phyloP scores from a whole-genome alignment of 2,113 vertebrate genomes.

The Periophthalmodon schlosseri region DNA sequence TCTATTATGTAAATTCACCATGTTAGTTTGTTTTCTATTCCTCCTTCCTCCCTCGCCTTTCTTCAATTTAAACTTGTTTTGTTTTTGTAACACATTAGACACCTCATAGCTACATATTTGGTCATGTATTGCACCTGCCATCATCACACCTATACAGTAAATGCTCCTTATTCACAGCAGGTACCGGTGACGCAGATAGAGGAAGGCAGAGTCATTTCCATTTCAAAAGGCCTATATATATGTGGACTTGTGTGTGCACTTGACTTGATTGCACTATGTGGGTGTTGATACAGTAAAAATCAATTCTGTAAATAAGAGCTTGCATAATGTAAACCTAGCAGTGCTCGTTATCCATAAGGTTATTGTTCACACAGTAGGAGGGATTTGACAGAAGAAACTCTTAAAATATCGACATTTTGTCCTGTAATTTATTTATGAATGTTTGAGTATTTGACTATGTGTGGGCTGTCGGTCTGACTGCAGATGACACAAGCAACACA shows the following conservation, averaged over 20 bases:
- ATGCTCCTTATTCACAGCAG: constrained; percentile 50
- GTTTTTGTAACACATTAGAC: neutral
- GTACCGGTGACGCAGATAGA: constrained; percentile 34
- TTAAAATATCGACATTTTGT: constrained; percentile 66
- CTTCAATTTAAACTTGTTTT: neutral
- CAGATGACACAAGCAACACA: constrained; percentile 38
- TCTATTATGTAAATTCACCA: constrained; percentile 48
- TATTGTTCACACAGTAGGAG: constrained; percentile 43
- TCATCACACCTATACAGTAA: constrained; percentile 13
- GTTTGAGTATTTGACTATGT: constrained; percentile 40
- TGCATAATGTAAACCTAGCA: constrained; percentile 14
- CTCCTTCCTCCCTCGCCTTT: constrained; percentile 36
- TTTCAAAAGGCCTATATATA: constrained; percentile 55
- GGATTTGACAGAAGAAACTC: constrained; percentile 49
- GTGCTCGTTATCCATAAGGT: constrained; percentile 35
- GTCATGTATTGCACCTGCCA: constrained; percentile 17
- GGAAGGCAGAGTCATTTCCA: constrained; percentile 59
- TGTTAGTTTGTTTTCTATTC: constrained; percentile 10
- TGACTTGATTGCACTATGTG: neutral
- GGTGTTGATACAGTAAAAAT: constrained; percentile 28
- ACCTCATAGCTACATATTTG: neutral
- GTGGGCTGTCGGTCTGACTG: constrained; percentile 43
- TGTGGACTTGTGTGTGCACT: neutral
- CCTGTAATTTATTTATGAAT: constrained; percentile 61
- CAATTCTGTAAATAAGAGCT: constrained; percentile 47